A percentile compares a stretch with the other conserved stretches of the same genome.
Evolutionary conservation across 1,140 invertebrate genomes (phyloP).

Genomic region (Drosophila funebris): DNA sequence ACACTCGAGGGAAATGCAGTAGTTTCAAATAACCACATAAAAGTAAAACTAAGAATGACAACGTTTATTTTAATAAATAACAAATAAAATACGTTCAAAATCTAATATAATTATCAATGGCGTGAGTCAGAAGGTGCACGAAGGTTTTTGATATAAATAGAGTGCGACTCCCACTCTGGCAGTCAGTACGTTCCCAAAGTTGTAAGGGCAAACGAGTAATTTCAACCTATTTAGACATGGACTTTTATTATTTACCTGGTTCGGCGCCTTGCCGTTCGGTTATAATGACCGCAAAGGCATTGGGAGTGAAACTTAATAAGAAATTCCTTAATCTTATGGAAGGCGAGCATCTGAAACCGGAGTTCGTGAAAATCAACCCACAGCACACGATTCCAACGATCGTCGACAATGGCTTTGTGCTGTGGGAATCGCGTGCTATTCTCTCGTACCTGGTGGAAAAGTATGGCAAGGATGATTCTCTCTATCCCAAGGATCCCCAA

Average conservation of each 20-base stretch:
- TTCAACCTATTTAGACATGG: slow-evolving; percentile 39
- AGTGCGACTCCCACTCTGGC: background rate
- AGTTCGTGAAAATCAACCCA: slow-evolving; percentile 87
- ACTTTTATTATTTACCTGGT: slow-evolving; percentile 87
- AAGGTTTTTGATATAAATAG: slow-evolving; percentile 19
- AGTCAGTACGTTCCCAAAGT: slow-evolving; percentile 41
- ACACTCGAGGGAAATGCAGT: too few relatives aligned
- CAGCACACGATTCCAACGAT: slow-evolving; percentile 88
- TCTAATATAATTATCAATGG: background rate
- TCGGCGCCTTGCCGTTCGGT: slow-evolving; percentile 89
- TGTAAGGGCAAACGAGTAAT: background rate
- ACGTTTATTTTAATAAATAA: slow-evolving; percentile 23
- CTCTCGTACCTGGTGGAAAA: slow-evolving; percentile 88
- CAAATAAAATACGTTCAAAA: background rate
- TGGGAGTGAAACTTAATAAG: slow-evolving; percentile 89
- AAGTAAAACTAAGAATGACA: slow-evolving; percentile 44
- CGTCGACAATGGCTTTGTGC: slow-evolving; percentile 87
- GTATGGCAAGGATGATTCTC: slow-evolving; percentile 87
- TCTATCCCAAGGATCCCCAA: slow-evolving; percentile 88
- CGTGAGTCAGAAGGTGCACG: background rate
- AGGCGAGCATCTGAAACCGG: slow-evolving; percentile 88
- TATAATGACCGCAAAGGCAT: slow-evolving; percentile 87
- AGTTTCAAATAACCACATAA: background rate
- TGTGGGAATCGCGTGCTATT: slow-evolving; percentile 90
- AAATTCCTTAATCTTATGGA: slow-evolving; percentile 86